Conservation (phyloP, 2,888 invertebrate genomes). For the Neoitamus cyanurus region DNA sequence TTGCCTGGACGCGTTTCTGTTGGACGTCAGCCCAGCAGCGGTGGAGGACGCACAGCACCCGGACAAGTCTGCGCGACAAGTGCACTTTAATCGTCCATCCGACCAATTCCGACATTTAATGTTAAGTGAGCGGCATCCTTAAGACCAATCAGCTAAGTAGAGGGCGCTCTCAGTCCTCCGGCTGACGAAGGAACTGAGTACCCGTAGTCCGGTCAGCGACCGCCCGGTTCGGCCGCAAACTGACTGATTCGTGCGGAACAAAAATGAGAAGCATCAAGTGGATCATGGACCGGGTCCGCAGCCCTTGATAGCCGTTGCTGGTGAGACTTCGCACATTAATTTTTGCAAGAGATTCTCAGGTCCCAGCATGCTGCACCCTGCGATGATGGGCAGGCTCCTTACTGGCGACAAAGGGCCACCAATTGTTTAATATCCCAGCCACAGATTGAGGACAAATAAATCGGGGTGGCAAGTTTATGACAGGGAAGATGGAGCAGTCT, state of each 20-base stretch:
- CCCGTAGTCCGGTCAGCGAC: background rate
- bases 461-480: background rate
- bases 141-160: slow-evolving; percentile 1
- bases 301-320: background rate
- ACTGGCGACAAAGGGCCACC: background rate
- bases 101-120: background rate
- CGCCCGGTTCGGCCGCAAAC: background rate
- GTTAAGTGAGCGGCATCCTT: background rate
- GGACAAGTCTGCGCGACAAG: background rate
- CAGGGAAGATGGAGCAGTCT: background rate
- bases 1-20: background rate
- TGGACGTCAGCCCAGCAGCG: background rate
- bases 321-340: background rate
- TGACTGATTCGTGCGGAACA: background rate
- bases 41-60: background rate
- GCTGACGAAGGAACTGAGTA: background rate
- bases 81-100: slow-evolving; percentile 1
- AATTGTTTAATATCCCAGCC: background rate
- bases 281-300: background rate
- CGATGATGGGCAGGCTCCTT: background rate
- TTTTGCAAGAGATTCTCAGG: background rate
- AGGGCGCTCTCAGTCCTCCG: background rate
- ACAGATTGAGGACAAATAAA: background rate
- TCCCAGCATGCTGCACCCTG: background rate
- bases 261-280: background rate